phyloP scores from a whole-genome alignment of 1,140 invertebrate species.

The silkworm (Bombyx mori) region DNA sequence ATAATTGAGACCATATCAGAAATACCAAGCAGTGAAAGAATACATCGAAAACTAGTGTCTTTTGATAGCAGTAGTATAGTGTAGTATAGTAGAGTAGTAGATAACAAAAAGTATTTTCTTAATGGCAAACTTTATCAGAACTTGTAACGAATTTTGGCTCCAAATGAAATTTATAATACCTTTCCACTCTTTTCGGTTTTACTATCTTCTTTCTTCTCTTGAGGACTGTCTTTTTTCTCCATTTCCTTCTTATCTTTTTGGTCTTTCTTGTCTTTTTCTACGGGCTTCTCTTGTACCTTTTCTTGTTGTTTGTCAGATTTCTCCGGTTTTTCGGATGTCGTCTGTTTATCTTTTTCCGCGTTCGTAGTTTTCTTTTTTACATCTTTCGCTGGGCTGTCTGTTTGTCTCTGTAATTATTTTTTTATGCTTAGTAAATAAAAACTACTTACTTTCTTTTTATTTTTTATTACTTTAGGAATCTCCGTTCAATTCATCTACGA shows the following conservation, averaged over 20 bases:
- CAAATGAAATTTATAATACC: conserved; percentile 16
- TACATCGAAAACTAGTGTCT: too few relatives aligned
- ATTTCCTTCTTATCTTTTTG: conserved; percentile 22
- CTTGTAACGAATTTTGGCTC: too few relatives aligned
- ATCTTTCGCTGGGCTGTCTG: conserved; percentile 54
- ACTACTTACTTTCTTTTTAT: too few relatives aligned
- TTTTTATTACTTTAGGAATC: too few relatives aligned
- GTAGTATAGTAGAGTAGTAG: too few relatives aligned
- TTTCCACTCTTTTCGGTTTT: conserved; percentile 45
- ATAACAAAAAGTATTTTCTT: too few relatives aligned
- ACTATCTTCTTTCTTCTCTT: conserved; percentile 25
- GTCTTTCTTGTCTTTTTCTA: conserved; percentile 19
- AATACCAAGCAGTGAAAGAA: too few relatives aligned
- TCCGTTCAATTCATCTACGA: too few relatives aligned
- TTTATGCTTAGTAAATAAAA: too few relatives aligned
- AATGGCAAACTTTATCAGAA: too few relatives aligned
- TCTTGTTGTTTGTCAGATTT: conserved; percentile 14
- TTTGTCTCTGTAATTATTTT: conserved; percentile 26
- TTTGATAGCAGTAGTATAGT: too few relatives aligned
- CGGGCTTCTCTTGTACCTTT: conserved; percentile 13
- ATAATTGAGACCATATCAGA: too few relatives aligned
- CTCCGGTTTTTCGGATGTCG: conserved; percentile 28
- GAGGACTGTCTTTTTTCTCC: conserved; percentile 20
- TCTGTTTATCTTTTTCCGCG: conserved; percentile 53
- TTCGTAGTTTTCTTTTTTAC: conserved; percentile 63